Percentiles rank a stretch among this genome's conserved stretches.
phyloP scores from a whole-genome alignment of 2,888 invertebrate genomes.

The Meiosimyza platycephala region DNA sequence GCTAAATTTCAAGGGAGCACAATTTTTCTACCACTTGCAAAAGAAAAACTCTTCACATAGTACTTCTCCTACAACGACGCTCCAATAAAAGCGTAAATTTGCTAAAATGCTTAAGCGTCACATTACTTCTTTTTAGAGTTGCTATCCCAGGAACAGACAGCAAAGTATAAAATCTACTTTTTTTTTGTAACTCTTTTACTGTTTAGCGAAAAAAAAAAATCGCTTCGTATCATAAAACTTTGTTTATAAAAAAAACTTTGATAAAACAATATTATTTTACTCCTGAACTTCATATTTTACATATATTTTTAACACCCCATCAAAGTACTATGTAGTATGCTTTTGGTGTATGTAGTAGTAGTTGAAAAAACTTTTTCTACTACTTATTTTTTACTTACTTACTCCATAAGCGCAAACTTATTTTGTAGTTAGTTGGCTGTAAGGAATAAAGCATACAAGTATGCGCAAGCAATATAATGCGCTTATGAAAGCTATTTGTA shows the following conservation, averaged over 20 bases:
- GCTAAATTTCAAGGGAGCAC: slow-evolving; percentile 4
- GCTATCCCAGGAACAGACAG: too few species aligned
- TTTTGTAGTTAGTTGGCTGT: slow-evolving; percentile 10
- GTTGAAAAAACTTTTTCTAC: background rate
- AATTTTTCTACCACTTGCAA: background rate
- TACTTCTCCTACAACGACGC: background rate
- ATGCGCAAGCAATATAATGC: slow-evolving; percentile 19
- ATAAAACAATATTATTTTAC: slow-evolving; percentile 6
- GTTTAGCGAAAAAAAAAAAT: too few species aligned
- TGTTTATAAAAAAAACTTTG: background rate
- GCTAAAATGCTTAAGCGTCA: slow-evolving; percentile 17
- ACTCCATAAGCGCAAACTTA: background rate
- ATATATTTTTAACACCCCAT: background rate
- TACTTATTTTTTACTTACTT: background rate
- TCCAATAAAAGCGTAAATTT: slow-evolving; percentile 13
- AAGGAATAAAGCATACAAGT: slow-evolving; percentile 21
- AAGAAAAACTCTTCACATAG: background rate
- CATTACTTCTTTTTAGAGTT: background rate
- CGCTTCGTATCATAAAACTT: background rate
- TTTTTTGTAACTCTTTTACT: too few species aligned
- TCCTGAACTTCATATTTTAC: background rate
- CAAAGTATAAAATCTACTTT: too few species aligned
- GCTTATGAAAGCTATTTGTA: slow-evolving; percentile 27
- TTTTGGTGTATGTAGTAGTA: background rate
- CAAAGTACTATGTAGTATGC: too few species aligned